Conservation (phyloP, 2,888 invertebrate genomes). For the Slavum lentiscoides region DNA sequence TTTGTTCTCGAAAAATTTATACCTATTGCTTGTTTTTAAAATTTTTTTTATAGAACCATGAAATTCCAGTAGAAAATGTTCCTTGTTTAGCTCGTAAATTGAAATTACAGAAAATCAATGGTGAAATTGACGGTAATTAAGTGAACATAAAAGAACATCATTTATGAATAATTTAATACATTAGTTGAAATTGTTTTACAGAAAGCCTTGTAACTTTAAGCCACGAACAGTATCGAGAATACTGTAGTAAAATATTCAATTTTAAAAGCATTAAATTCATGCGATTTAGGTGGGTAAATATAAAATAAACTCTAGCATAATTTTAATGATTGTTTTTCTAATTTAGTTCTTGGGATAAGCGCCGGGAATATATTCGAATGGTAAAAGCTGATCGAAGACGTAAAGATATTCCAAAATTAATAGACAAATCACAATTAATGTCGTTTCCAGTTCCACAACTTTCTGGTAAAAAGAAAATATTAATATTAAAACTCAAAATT, state of each 20-base stretch:
- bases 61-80: slow-evolving; percentile 91
- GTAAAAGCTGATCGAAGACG: slow-evolving; percentile 53
- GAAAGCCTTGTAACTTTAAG: neutral
- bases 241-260: slow-evolving; percentile 52
- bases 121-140: slow-evolving; percentile 55
- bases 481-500: neutral
- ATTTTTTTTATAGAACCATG: slow-evolving; percentile 73
- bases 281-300: slow-evolving; percentile 42
- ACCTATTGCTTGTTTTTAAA: neutral
- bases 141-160: neutral
- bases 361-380: slow-evolving; percentile 53
- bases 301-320: neutral
- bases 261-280: slow-evolving; percentile 54
- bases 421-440: slow-evolving; percentile 45
- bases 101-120: slow-evolving; percentile 65
- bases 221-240: slow-evolving; percentile 44
- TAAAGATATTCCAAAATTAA: slow-evolving; percentile 42
- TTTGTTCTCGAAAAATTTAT: neutral
- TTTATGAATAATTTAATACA: neutral
- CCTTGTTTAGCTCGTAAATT: slow-evolving; percentile 88
- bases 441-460: slow-evolving; percentile 32
- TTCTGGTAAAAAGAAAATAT: slow-evolving; percentile 4
- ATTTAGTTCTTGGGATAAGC: slow-evolving; percentile 54
- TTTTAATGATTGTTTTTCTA: neutral
- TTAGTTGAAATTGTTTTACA: neutral